These are phyloP conservation scores for Trichomycterus rosablanca DNA, from an alignment of 2,113 vertebrate genomes.

Conservation along the genomic window DNA sequence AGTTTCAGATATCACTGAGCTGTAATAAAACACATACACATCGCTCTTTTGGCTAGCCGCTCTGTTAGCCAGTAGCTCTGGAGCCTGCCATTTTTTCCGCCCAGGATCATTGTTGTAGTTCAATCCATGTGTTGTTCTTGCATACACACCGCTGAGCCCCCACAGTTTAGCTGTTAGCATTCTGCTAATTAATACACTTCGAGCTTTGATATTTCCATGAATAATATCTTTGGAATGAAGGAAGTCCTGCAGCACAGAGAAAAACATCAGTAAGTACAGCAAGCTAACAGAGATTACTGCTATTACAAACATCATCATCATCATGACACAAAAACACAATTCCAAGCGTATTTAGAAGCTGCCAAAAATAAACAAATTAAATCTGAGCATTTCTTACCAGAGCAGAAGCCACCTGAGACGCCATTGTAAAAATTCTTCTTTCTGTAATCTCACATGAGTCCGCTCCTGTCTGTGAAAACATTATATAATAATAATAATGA, in stretches of 20 bases:
- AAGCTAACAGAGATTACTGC: too few species aligned
- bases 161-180: slow-evolving; percentile 81
- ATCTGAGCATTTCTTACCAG: slow-evolving; percentile 58
- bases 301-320: too few species aligned
- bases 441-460: slow-evolving; percentile 66
- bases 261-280: neutral
- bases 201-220: slow-evolving; percentile 84
- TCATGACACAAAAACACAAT: too few species aligned
- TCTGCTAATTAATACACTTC: slow-evolving; percentile 76
- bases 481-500: too few species aligned
- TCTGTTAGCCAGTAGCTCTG: slow-evolving; percentile 76
- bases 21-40: slow-evolving; percentile 67
- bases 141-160: slow-evolving; percentile 78
- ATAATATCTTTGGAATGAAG: slow-evolving; percentile 80
- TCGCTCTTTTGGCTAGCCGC: slow-evolving; percentile 71
- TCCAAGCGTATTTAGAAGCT: too few species aligned
- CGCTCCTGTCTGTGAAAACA: slow-evolving; percentile 51
- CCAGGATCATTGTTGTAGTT: slow-evolving; percentile 55
- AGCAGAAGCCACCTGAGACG: slow-evolving; percentile 65
- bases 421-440: slow-evolving; percentile 65
- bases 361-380: too few species aligned
- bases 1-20: too few species aligned
- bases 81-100: slow-evolving; percentile 90
- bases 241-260: slow-evolving; percentile 63
- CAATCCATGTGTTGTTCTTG: slow-evolving; percentile 51